phyloP scores from a whole-genome alignment of 2,888 invertebrate species.

The Caenorhabditis wallacei region DNA sequence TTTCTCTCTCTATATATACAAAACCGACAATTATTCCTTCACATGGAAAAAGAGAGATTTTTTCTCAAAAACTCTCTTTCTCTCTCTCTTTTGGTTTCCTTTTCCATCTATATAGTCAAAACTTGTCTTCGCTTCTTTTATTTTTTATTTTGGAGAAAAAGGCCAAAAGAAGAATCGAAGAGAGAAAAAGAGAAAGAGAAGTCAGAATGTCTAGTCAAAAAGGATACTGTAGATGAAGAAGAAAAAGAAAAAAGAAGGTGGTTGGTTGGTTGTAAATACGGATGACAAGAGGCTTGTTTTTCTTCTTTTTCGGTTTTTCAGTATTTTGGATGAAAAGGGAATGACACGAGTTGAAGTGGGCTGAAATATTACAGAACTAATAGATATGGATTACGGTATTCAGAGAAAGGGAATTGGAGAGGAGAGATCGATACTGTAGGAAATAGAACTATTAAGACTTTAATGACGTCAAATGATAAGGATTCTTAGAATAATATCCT shows the following conservation, averaged over 20 bases:
- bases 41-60: slow-evolving; percentile 36
- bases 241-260: not conserved
- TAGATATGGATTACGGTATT: not conserved
- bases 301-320: slow-evolving; percentile 20
- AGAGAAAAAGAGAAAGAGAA: slow-evolving; percentile 12
- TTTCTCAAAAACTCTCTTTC: slow-evolving; percentile 19
- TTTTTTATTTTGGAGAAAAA: slow-evolving; percentile 42
- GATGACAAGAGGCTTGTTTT: slow-evolving; percentile 48
- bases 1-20: slow-evolving; percentile 9
- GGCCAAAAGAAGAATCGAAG: slow-evolving; percentile 12
- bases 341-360: not conserved
- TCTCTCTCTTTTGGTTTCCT: slow-evolving; percentile 9
- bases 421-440: no score
- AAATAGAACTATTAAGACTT: no score
- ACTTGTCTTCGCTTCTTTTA: slow-evolving; percentile 42
- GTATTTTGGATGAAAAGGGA: slow-evolving; percentile 5
- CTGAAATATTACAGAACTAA: not conserved
- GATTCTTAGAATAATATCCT: no score
- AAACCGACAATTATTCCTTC: slow-evolving; percentile 64
- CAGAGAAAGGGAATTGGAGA: no score
- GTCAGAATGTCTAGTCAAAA: slow-evolving; percentile 9
- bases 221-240: slow-evolving; percentile 35
- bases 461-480: no score
- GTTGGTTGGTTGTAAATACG: slow-evolving; percentile 52
- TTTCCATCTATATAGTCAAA: slow-evolving; percentile 60